phyloP scores from a whole-genome alignment of 2,113 vertebrate genomes.

The Alethe diademata region DNA sequence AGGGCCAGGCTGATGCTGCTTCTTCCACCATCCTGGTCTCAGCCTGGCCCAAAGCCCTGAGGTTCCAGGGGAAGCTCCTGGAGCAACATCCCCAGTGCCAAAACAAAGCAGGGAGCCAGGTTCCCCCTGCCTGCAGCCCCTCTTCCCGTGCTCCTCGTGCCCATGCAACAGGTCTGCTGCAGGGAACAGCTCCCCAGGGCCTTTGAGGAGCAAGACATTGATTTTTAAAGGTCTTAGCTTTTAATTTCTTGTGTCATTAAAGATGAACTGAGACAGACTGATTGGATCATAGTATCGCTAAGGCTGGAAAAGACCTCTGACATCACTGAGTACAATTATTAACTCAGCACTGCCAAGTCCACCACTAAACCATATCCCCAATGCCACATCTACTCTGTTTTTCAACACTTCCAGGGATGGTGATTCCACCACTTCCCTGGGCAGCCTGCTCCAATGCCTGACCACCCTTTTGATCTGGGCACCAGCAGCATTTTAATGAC shows the following conservation, averaged over 20 bases:
- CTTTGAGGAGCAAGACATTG: background rate
- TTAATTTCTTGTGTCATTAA: background rate
- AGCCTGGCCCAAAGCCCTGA: background rate
- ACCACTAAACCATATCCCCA: background rate
- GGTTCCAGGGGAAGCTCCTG: background rate
- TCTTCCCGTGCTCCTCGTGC: background rate
- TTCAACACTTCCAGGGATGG: background rate
- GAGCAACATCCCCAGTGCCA: background rate
- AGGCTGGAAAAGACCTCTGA: background rate
- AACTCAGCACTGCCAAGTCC: background rate
- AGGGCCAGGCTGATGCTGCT: fast-evolving
- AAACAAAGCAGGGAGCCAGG: background rate
- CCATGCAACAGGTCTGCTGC: background rate
- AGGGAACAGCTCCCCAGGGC: background rate
- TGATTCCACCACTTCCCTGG: background rate
- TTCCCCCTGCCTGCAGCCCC: background rate
- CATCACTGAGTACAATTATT: background rate
- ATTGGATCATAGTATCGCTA: background rate
- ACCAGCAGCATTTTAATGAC: background rate
- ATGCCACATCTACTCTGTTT: background rate
- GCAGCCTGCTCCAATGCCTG: background rate
- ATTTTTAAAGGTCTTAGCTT: background rate
- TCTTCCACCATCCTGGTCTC: background rate
- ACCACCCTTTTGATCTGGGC: background rate
- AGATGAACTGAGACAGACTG: background rate